These are phyloP conservation scores for Pterocles orientalis DNA, from an alignment of 2,113 vertebrate species.

Conservation along the genomic window DNA sequence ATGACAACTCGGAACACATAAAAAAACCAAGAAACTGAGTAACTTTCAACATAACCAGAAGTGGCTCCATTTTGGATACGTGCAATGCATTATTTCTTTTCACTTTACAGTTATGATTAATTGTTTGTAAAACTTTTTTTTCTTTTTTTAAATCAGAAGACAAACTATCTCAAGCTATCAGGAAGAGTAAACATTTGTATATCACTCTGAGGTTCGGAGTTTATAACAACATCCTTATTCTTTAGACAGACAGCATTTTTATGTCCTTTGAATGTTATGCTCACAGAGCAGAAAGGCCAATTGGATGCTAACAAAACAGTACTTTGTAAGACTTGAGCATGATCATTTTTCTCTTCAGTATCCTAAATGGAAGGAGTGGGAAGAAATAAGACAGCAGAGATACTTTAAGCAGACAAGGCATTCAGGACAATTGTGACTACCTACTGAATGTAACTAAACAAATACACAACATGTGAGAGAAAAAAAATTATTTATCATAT, in stretches of 20 bases:
- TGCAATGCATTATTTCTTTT: not conserved
- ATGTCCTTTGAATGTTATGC: not conserved
- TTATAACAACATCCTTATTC: not conserved
- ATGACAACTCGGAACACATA: not conserved
- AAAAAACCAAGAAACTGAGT: not conserved
- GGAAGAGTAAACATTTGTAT: not conserved
- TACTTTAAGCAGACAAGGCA: not conserved
- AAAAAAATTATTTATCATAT: not conserved
- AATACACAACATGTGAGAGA: not conserved
- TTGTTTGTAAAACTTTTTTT: not conserved
- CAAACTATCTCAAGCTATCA: not conserved
- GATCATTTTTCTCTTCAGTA: constrained; percentile 21
- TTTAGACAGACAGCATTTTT: not conserved
- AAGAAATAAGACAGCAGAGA: not conserved
- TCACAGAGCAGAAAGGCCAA: constrained; percentile 27
- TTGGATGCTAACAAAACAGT: constrained; percentile 3
- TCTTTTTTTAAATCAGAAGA: not conserved
- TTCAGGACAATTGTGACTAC: not conserved
- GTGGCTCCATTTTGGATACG: not conserved
- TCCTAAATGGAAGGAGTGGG: not conserved
- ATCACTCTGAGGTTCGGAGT: not conserved
- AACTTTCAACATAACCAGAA: not conserved
- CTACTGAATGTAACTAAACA: not conserved
- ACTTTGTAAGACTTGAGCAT: not conserved
- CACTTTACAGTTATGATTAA: not conserved